Base-by-base conservation (phyloP, 2,888 invertebrate genomes). In the Dione juno region DNA sequence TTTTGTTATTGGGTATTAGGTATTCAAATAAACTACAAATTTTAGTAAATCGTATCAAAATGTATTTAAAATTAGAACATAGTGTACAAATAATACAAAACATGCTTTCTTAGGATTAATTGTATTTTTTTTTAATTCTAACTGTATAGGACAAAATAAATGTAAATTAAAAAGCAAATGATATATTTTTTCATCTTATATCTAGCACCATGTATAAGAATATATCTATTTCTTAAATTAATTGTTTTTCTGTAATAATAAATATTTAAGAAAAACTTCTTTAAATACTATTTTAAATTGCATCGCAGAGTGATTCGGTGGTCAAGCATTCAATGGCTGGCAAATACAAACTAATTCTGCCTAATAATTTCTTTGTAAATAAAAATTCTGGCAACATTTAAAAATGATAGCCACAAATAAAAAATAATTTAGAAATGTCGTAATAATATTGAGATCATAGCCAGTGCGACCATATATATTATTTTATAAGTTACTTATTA, bases 21-120 rank as follows among this genome's bases (percentile, higher is more conserved):
- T 61, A n/a, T 66, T 37, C 35, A 70, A 66, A 66, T 53, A 63
- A 69, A 70, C 19, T 66, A 70, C 66, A 70, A 59, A 37, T 53
- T 37, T 35, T 70, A 43, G 13, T 53, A 52, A 70, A 66, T 59
- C 11, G n/a, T 59, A 58, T 16, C 40, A 70, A 70, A 59, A 43
- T 70, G 66, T 70, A 69, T 70, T 66, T 35, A n/a, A 52, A 52
- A 35, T 37, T 37, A 48, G 11, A 61, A 45, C 11, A n/a, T 35
- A 11, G 10, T 61, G 16, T 19, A 61, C 61, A 45, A 48, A 63
- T 63, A 14, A 13, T 50, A 48, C 35, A 35, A 50, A 35, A 19
- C 37, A 64, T 50, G n/a, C 16, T 64, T 35, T 9, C 64, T 50
- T 64, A 64, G 37, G 14, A 19, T 64, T 50, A 64, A 37, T 19